Conservation (phyloP, 2,888 invertebrate genomes). For the Leucophenga montana region DNA sequence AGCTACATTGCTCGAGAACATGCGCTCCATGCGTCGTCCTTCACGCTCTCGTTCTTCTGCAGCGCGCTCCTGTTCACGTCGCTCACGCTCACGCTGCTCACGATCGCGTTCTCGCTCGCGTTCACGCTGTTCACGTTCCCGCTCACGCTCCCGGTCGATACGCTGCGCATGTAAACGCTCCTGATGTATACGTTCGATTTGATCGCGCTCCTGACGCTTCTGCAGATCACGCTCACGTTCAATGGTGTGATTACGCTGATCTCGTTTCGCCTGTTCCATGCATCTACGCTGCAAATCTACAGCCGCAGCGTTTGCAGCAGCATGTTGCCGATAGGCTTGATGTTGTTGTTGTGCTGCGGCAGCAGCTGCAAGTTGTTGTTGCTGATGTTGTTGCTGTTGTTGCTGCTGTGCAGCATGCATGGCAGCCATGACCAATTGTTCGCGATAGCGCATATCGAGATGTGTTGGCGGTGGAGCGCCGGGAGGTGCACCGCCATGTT, state of each 20-base stretch:
- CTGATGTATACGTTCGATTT: conserved; percentile 66
- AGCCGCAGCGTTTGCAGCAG: conserved; percentile 45
- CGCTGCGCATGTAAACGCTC: conserved; percentile 66
- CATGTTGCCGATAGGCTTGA: conserved; percentile 65
- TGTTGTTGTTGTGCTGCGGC: conserved; percentile 56
- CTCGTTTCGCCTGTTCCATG: conserved; percentile 61
- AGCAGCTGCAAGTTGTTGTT: conserved; percentile 57
- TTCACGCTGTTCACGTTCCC: conserved; percentile 60
- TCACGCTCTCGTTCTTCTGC: conserved; percentile 68
- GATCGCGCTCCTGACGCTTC: conserved; percentile 64
- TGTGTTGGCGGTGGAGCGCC: conserved; percentile 59
- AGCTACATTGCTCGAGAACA: conserved; percentile 55
- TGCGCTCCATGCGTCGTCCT: conserved; percentile 65
- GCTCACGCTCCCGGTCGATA: conserved; percentile 60
- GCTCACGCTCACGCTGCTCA: conserved; percentile 58
- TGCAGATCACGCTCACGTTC: conserved; percentile 68
- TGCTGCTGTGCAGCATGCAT: conserved; percentile 72
- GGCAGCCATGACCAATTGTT: conserved; percentile 70
- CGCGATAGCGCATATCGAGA: conserved; percentile 73
- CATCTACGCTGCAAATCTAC: conserved; percentile 61
- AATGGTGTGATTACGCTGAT: conserved; percentile 63
- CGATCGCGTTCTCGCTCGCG: conserved; percentile 59
- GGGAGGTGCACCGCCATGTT: neutral
- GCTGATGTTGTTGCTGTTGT: conserved; percentile 58
- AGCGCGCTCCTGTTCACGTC: conserved; percentile 63